phyloP scores from a whole-genome alignment of 2,797 vertebrate genomes.

The Siniperca scherzeri region DNA sequence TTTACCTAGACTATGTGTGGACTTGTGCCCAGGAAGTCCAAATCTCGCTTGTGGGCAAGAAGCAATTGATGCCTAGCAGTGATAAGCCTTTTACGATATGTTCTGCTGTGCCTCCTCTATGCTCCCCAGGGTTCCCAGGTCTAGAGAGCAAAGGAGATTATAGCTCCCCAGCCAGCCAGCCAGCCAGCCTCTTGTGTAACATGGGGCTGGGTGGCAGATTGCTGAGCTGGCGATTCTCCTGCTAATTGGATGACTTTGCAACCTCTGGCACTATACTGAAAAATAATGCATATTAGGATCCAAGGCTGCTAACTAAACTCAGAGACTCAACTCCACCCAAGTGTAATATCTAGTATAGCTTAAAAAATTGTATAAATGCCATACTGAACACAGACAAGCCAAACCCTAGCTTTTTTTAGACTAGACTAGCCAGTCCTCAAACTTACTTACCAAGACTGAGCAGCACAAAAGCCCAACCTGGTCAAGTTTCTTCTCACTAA shows the following conservation, averaged over 20 bases:
- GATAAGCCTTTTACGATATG: conserved; percentile 73
- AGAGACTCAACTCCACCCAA: conserved; percentile 41
- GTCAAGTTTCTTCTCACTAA: conserved; percentile 50
- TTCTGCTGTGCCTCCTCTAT: conserved; percentile 59
- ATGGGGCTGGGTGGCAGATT: conserved; percentile 68
- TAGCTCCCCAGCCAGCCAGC: conserved; percentile 51
- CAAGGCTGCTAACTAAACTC: conserved; percentile 61
- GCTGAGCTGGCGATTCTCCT: conserved; percentile 75
- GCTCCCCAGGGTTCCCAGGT: conserved; percentile 66
- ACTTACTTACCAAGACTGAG: conserved; percentile 12
- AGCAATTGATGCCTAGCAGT: conserved; percentile 63
- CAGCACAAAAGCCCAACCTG: conserved; percentile 40
- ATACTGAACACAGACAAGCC: conserved; percentile 1
- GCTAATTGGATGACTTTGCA: conserved; percentile 82
- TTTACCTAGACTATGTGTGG: conserved; percentile 57
- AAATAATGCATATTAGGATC: conserved; percentile 71
- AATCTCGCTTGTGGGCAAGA: conserved; percentile 59
- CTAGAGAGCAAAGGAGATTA: conserved; percentile 72
- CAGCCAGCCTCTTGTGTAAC: conserved; percentile 68
- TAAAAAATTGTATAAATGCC: neutral
- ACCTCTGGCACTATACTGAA: conserved; percentile 73
- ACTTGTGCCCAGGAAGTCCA: conserved; percentile 73
- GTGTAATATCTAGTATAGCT: conserved; percentile 38
- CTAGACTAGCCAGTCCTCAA: conserved; percentile 30
- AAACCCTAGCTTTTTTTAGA: conserved; percentile 29